Evolutionary conservation across 2,113 vertebrate genomes (phyloP).

Genomic region (Hylia prasina): DNA sequence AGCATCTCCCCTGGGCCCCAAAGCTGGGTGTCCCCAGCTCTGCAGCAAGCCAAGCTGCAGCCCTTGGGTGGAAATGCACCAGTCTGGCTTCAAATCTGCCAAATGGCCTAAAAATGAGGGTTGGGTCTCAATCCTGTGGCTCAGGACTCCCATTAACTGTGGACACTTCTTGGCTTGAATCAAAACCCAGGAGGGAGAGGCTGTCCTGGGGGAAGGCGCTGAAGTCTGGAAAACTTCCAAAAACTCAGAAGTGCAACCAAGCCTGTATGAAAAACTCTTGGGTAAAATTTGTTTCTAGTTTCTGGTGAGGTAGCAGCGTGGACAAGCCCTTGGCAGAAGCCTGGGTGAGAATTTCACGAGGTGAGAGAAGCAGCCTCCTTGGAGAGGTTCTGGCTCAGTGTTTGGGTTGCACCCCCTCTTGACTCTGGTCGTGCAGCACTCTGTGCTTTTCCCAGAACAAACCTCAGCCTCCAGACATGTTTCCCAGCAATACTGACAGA

Average conservation of each 20-base stretch:
- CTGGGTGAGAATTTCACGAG: rapidly evolving
- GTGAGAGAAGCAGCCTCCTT: background rate
- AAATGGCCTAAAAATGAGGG: background rate
- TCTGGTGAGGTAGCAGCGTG: background rate
- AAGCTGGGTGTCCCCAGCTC: background rate
- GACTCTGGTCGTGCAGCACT: rapidly evolving
- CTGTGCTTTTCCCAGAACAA: rapidly evolving
- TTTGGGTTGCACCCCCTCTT: background rate
- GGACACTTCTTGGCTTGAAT: background rate
- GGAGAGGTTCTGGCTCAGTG: background rate
- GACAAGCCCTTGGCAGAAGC: background rate
- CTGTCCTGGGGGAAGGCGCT: background rate
- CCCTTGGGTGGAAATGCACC: background rate
- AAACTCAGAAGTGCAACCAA: background rate
- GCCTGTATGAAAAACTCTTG: background rate
- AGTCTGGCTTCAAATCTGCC: background rate
- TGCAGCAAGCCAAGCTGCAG: background rate
- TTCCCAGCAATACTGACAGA: rapidly evolving
- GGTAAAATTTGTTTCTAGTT: background rate
- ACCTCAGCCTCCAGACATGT: rapidly evolving
- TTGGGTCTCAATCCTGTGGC: background rate
- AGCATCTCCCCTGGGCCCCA: background rate
- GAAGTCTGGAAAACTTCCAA: background rate
- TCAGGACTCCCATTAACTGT: background rate
- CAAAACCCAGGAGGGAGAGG: background rate